phyloP scores from a whole-genome alignment of 2,888 invertebrate genomes.

The Trisateles emortualis region DNA sequence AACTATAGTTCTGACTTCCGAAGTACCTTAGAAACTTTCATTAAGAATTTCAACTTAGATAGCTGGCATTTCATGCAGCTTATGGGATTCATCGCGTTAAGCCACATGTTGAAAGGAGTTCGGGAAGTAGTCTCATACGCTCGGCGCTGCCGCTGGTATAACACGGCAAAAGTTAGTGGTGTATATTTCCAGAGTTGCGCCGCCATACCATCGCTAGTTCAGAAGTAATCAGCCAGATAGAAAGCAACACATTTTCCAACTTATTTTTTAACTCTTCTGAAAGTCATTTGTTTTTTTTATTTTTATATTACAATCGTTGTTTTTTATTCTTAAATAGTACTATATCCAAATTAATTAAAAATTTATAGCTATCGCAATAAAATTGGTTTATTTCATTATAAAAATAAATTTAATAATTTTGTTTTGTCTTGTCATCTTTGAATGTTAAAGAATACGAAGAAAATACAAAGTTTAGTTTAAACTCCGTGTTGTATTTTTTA shows the following conservation, averaged over 20 bases:
- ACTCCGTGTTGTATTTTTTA: too few relatives aligned
- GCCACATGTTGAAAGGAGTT: conserved; percentile 54
- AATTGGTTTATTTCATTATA: too few relatives aligned
- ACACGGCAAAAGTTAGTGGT: conserved; percentile 59
- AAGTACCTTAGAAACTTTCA: conserved; percentile 26
- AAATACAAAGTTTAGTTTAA: too few relatives aligned
- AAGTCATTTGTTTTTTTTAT: conserved; percentile 31
- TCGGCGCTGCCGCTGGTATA: conserved; percentile 30
- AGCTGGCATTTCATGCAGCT: conserved; percentile 32
- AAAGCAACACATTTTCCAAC: conserved; percentile 64
- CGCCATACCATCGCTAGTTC: conserved; percentile 55
- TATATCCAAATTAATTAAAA: too few relatives aligned
- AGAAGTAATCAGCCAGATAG: conserved; percentile 68
- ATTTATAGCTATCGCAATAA: too few relatives aligned
- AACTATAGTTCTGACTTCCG: conserved; percentile 24
- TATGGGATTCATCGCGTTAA: conserved; percentile 45
- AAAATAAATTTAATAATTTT: too few relatives aligned
- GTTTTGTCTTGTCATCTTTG: too few relatives aligned
- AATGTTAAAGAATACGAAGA: too few relatives aligned
- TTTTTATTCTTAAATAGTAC: too few relatives aligned
- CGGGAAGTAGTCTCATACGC: conserved; percentile 51
- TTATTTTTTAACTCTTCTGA: conserved; percentile 52
- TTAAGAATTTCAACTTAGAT: conserved; percentile 30
- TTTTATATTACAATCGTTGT: conserved; percentile 16
- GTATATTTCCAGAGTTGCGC: conserved; percentile 57